A percentile compares a stretch with the other conserved stretches of the same genome.
These are phyloP conservation scores for Muscicapa striata DNA, from an alignment of 2,797 vertebrate genomes.

Conservation along the genomic window DNA sequence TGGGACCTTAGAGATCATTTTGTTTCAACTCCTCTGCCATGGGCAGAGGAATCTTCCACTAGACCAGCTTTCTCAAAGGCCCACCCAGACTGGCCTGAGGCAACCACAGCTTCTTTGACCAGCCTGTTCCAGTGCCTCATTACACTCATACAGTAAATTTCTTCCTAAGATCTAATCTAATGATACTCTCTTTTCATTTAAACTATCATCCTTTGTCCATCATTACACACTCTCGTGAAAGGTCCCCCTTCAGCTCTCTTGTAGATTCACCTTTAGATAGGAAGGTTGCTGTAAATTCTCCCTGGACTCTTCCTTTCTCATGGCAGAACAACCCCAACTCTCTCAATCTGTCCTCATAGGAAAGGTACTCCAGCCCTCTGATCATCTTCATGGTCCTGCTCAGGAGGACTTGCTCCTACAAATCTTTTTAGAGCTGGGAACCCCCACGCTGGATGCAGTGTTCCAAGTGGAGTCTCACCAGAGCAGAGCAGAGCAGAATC, in stretches of 20 bases:
- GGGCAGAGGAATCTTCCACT: neutral
- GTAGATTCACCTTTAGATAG: neutral
- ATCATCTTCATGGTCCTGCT: neutral
- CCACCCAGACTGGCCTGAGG: neutral
- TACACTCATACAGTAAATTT: neutral
- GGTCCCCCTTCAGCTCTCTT: neutral
- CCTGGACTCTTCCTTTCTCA: neutral
- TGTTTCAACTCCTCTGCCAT: neutral
- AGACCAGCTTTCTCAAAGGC: neutral
- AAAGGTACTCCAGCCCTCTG: neutral
- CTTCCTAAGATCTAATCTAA: neutral
- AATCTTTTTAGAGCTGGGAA: neutral
- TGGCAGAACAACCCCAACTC: accelerated
- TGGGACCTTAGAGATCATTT: neutral
- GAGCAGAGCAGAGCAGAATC: neutral
- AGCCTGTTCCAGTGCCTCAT: neutral
- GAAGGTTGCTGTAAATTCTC: neutral
- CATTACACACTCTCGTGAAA: neutral
- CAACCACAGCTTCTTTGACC: neutral
- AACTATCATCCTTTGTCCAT: neutral
- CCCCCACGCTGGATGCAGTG: neutral
- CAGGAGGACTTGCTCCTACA: neutral
- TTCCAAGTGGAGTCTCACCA: neutral
- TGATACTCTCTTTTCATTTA: neutral
- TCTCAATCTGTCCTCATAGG: neutral